Base-by-base conservation (phyloP, 2,888 invertebrate species). In the Tholera decimalis region DNA sequence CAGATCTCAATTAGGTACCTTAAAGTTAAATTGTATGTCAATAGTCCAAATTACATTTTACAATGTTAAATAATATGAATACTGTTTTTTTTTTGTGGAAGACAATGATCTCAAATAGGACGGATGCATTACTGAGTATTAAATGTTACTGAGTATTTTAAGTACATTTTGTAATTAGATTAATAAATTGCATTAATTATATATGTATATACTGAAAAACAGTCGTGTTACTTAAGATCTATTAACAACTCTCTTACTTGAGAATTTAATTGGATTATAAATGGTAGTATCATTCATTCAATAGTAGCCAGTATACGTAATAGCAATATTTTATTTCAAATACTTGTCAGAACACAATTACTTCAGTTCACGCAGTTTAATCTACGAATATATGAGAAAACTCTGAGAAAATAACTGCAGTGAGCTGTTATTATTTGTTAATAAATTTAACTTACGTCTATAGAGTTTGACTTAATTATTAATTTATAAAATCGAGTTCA, bases 121-220 rank as follows among this genome's bases (percentile, higher is more conserved):
- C 73, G 76, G 71, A 78, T 37, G 63, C n/a, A 68, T 53, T 58
- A 63, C 20, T 55, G 70, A 80, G 73, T 73, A 77, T 71, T 66
- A 1, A 46, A 64, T 44, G 65, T 9, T 55, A 65, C 39, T 73
- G 72, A 81, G 72, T 81, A 75, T 79, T 69, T 58, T 74, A 70
- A 74, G 70, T 79, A 78, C 51, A 60, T 13, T 51, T 65, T 65
- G 58, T 53, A 62, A 65, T 65, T 37, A 7, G 9, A 56, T 56
- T n/a, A 28, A 44, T 39, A 20, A 28, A 20, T 54, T 61, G 60
- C 20, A 49, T 64, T 67, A 56, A 60, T 26, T 61, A 67, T 0
- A 18, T 26, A 63, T 6, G 46, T 37, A 76, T 35, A 53, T 55
- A 56, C 51, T 51, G 15, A 51, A 68, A 70, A 60, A 64, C 79